phyloP scores from a whole-genome alignment of 37 sponge, comb jelly and placozoan genomes.

The Tethya wilhelma region DNA sequence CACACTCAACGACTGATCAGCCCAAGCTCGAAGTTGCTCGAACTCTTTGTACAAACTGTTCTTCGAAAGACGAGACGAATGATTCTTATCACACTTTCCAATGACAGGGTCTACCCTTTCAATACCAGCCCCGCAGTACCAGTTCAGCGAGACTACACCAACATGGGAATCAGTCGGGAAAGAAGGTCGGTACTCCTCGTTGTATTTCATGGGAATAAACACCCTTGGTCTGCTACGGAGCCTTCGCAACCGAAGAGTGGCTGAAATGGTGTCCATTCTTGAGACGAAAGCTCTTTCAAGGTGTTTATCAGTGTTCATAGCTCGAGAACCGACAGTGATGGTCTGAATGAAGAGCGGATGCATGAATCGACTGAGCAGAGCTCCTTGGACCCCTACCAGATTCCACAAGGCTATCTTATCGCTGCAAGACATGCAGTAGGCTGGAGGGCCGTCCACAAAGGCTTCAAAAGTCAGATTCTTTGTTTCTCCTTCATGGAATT shows the following conservation, averaged over 20 bases:
- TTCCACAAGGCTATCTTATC: slow-evolving; percentile 89
- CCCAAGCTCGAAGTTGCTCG: background rate
- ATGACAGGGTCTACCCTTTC: background rate
- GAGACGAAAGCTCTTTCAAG: slow-evolving; percentile 7
- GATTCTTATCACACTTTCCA: background rate
- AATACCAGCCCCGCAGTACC: slow-evolving; percentile 5
- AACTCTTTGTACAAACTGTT: background rate
- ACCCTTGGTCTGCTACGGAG: background rate
- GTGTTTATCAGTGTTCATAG: slow-evolving; percentile 6
- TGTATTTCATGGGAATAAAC: background rate
- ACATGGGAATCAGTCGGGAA: background rate
- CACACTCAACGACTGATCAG: background rate
- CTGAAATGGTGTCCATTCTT: background rate
- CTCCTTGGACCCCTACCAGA: slow-evolving; percentile 75
- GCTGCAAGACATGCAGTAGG: slow-evolving; percentile 83
- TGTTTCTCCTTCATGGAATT: slow-evolving; percentile 2
- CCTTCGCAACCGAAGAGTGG: too few relatives aligned
- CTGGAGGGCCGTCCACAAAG: slow-evolving; percentile 66
- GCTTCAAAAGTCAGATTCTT: slow-evolving; percentile 34
- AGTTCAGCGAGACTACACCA: background rate
- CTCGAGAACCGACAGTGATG: slow-evolving; percentile 50
- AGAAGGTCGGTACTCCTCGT: background rate
- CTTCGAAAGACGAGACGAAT: background rate
- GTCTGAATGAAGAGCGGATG: slow-evolving; percentile 76
- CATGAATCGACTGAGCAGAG: slow-evolving; percentile 65